phyloP scores from a whole-genome alignment of 1,140 invertebrate genomes.

The Cyclina sinensis region DNA sequence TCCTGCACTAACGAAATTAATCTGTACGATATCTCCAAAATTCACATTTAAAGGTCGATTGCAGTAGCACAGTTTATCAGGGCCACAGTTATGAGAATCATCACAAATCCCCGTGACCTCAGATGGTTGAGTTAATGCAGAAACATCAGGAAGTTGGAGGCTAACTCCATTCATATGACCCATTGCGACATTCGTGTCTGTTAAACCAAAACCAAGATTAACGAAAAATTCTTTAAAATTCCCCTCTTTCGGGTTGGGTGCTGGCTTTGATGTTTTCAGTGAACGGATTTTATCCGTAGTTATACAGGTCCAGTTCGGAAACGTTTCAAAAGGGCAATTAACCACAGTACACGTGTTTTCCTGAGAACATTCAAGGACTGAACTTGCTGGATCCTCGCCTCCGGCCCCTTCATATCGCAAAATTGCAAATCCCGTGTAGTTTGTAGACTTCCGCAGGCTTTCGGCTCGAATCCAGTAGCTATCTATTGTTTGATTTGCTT shows the following conservation, averaged over 20 bases:
- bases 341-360: slow-evolving; percentile 66
- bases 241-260: background rate
- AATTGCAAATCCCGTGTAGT: slow-evolving; percentile 90
- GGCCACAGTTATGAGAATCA: slow-evolving; percentile 43
- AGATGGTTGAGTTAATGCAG: slow-evolving; percentile 66
- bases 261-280: slow-evolving; percentile 2
- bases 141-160: slow-evolving; percentile 61
- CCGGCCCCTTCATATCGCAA: slow-evolving; percentile 91
- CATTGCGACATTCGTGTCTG: background rate
- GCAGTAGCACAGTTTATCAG: slow-evolving; percentile 55
- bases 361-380: slow-evolving; percentile 66
- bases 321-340: slow-evolving; percentile 72
- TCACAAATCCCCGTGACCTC: slow-evolving; percentile 48
- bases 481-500: slow-evolving; percentile 90
- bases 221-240: slow-evolving; percentile 72
- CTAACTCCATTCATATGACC: slow-evolving; percentile 67
- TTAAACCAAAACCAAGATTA: slow-evolving; percentile 67
- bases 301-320: slow-evolving; percentile 59
- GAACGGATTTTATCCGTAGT: slow-evolving; percentile 43
- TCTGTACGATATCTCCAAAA: slow-evolving; percentile 55
- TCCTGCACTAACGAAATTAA: slow-evolving; percentile 85
- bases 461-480: slow-evolving; percentile 94
- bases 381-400: slow-evolving; percentile 77
- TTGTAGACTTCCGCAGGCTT: slow-evolving; percentile 91
- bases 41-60: slow-evolving; percentile 44